These are phyloP conservation scores for Chrysolina haemoptera DNA, from an alignment of 2,888 invertebrate genomes.

Conservation along the genomic window DNA sequence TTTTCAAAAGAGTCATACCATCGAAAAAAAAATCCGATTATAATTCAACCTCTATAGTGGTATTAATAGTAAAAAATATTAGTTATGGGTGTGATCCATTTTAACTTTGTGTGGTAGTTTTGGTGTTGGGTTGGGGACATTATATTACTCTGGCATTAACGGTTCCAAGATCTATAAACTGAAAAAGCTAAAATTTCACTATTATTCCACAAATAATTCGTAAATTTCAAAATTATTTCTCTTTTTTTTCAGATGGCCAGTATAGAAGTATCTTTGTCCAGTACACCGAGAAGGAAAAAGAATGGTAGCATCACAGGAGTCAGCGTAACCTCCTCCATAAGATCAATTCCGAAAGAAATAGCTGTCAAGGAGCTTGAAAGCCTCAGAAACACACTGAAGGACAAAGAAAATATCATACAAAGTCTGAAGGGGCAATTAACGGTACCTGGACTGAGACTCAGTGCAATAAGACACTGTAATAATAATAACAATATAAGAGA, in stretches of 20 bases:
- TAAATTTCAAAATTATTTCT: neutral
- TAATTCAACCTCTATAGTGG: too few relatives aligned
- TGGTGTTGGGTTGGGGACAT: too few relatives aligned
- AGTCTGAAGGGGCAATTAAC: constrained; percentile 80
- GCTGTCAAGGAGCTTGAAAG: constrained; percentile 78
- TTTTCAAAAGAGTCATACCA: too few relatives aligned
- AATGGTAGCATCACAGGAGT: constrained; percentile 63
- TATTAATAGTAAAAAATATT: too few relatives aligned
- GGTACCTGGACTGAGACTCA: constrained; percentile 69
- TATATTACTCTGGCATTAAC: too few relatives aligned
- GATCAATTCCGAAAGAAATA: constrained; percentile 66
- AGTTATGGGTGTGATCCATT: too few relatives aligned
- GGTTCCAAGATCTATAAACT: too few relatives aligned
- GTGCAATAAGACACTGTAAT: constrained; percentile 37
- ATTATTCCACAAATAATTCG: neutral
- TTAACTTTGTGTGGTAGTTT: too few relatives aligned
- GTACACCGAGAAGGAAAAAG: constrained; percentile 76
- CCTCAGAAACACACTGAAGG: constrained; percentile 79
- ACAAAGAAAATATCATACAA: constrained; percentile 88
- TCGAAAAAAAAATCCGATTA: too few relatives aligned
- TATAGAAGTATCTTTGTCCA: constrained; percentile 85
- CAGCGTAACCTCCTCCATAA: constrained; percentile 62
- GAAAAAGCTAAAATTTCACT: neutral
- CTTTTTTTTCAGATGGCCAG: constrained; percentile 80
- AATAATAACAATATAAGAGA: constrained; percentile 59